Conservation (phyloP, 2,797 vertebrate species). For the Tapera naevia region DNA sequence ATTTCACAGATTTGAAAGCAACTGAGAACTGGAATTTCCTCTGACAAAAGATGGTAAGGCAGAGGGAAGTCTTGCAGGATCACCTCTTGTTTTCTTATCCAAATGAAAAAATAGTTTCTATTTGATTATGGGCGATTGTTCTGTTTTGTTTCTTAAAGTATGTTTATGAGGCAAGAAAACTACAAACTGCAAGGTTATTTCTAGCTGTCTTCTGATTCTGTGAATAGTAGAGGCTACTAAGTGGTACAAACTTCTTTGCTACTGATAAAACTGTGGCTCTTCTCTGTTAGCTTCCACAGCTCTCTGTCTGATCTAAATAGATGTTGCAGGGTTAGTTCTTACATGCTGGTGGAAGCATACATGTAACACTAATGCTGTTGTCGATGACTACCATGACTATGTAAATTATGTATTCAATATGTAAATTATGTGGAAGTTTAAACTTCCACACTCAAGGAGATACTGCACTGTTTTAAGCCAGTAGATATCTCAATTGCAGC, state of each 20-base stretch:
- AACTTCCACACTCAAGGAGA: not conserved
- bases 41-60: not conserved
- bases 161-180: not conserved
- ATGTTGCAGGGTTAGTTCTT: not conserved
- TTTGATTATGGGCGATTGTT: not conserved
- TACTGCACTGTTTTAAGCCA: not conserved
- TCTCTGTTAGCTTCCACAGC: not conserved
- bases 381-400: not conserved
- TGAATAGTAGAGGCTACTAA: not conserved
- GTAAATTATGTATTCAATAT: not conserved
- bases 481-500: not conserved
- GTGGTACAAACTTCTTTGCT: not conserved
- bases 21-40: not conserved
- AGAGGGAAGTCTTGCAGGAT: not conserved
- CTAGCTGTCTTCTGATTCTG: not conserved
- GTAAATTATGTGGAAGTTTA: not conserved
- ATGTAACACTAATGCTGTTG: not conserved
- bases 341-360: not conserved
- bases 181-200: not conserved
- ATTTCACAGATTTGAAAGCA: not conserved
- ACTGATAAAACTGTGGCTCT: not conserved
- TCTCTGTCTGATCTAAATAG: not conserved
- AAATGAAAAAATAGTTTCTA: not conserved
- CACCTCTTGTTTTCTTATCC: not conserved
- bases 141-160: not conserved